These are phyloP conservation scores for Oncorhynchus tshawytscha DNA, from an alignment of 2,113 vertebrate species.

Conservation along the genomic window DNA sequence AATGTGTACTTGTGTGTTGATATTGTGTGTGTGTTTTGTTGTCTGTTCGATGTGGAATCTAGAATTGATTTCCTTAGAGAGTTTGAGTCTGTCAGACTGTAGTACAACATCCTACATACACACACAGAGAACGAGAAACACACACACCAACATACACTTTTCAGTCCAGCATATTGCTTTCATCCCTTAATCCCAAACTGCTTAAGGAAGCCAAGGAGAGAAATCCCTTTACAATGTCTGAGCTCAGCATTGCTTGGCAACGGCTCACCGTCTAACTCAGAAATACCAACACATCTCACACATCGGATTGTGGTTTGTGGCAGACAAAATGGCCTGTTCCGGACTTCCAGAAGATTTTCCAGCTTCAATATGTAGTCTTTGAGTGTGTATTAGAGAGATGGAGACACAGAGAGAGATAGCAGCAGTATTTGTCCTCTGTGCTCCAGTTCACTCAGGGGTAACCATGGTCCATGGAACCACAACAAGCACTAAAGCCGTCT, in stretches of 20 bases:
- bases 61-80: background rate
- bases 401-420: background rate
- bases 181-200: slow-evolving; percentile 75
- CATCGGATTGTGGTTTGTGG: no score
- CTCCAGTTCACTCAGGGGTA: background rate
- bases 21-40: no score
- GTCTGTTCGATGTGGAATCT: background rate
- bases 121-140: slow-evolving; percentile 6
- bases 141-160: slow-evolving; percentile 22
- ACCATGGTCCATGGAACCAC: background rate
- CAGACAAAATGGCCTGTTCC: slow-evolving; percentile 30
- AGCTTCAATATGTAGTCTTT: slow-evolving; percentile 36
- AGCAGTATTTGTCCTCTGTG: background rate
- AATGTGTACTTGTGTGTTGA: no score
- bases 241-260: slow-evolving; percentile 66
- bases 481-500: background rate
- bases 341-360: slow-evolving; percentile 39
- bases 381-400: slow-evolving; percentile 9
- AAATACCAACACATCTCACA: no score
- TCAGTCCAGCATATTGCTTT: slow-evolving; percentile 48
- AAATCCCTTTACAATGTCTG: slow-evolving; percentile 73
- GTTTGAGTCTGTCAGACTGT: background rate
- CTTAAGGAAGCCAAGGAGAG: slow-evolving; percentile 69
- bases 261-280: slow-evolving; percentile 7
- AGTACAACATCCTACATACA: background rate